Evolutionary conservation across 2,113 vertebrate genomes (phyloP).

Genomic region (Platichthys stellatus): DNA sequence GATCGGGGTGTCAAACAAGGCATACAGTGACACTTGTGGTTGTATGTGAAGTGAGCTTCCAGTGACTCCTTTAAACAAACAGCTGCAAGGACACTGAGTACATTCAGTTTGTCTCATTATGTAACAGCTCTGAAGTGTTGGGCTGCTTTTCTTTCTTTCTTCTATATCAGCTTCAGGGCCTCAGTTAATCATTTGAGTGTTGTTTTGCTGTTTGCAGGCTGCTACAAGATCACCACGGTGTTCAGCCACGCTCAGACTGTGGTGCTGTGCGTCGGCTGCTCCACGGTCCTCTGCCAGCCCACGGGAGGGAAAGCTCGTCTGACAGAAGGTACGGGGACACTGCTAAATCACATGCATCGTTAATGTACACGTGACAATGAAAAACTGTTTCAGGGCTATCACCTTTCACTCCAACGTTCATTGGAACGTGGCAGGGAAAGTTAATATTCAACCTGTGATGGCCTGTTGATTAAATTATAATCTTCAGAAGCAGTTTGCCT

Average conservation of each 20-base stretch:
- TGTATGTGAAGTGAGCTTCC: slow-evolving; percentile 41
- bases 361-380: too few relatives aligned
- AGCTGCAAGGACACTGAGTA: slow-evolving; percentile 40
- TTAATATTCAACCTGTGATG: not conserved
- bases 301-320: slow-evolving; percentile 83
- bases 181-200: not conserved
- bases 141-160: not conserved
- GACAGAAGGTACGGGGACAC: slow-evolving; percentile 78
- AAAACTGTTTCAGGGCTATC: too few relatives aligned
- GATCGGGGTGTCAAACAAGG: slow-evolving; percentile 77
- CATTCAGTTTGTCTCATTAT: not conserved
- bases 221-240: slow-evolving; percentile 85
- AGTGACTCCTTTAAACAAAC: slow-evolving; percentile 42
- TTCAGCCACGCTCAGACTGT: slow-evolving; percentile 85
- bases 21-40: slow-evolving; percentile 64
- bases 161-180: not conserved
- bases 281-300: slow-evolving; percentile 81
- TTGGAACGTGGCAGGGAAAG: too few relatives aligned
- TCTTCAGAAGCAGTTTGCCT: not conserved
- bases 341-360: too few relatives aligned
- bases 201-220: slow-evolving; percentile 64
- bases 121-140: not conserved
- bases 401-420: too few relatives aligned
- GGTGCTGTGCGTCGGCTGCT: slow-evolving; percentile 82
- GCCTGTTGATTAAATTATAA: not conserved